phyloP scores from a whole-genome alignment of 2,888 invertebrate genomes.

The Nemurella pictetii region DNA sequence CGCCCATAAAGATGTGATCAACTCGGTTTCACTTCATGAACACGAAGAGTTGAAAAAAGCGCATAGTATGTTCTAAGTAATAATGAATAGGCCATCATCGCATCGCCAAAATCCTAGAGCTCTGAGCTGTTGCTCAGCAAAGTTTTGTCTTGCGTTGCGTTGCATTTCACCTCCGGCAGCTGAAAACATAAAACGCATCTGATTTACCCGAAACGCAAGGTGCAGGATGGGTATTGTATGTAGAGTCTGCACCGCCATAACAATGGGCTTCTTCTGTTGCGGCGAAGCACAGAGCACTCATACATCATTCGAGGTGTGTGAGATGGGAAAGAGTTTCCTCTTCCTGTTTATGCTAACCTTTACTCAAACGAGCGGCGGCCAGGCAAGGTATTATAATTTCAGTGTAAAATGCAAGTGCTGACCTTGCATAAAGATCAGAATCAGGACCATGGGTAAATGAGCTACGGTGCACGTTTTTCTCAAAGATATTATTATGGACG shows the following conservation, averaged over 20 bases:
- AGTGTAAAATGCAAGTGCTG: background rate
- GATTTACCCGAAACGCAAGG: background rate
- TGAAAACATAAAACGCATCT: no score
- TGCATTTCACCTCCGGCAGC: no score
- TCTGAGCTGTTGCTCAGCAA: background rate
- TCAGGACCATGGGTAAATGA: background rate
- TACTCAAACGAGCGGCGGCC: background rate
- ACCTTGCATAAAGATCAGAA: background rate
- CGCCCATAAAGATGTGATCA: no score
- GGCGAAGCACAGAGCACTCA: background rate
- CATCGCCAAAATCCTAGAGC: background rate
- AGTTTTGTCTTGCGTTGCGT: no score
- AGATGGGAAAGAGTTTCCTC: background rate
- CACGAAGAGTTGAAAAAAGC: no score
- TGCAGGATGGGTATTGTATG: background rate
- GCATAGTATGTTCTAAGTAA: no score
- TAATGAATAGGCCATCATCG: no score
- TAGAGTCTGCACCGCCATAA: background rate
- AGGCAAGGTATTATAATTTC: background rate
- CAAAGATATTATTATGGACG: background rate
- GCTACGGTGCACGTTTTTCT: background rate
- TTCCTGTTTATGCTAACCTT: background rate
- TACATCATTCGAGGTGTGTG: background rate
- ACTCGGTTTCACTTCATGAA: no score
- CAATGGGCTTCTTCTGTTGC: background rate